Conservation (phyloP, 2,797 vertebrate species). For the Fistularia tabacaria region DNA sequence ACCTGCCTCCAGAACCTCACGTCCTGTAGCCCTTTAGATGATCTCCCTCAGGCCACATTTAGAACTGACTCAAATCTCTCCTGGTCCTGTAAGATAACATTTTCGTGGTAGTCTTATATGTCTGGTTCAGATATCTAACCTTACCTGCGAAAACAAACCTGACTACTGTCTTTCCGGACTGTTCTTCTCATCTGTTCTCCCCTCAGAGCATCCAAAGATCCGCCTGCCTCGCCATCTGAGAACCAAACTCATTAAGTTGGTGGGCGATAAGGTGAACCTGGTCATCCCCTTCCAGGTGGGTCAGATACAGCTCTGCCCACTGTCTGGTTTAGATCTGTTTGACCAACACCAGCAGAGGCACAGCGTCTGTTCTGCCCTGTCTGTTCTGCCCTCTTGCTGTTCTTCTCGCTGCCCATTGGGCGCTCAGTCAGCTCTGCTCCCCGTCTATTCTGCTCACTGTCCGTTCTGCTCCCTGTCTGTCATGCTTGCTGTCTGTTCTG, state of each 20-base stretch:
- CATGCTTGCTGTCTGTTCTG: too few relatives aligned
- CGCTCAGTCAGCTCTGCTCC: too few relatives aligned
- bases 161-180: too few relatives aligned
- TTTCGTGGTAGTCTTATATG: too few relatives aligned
- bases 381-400: background rate
- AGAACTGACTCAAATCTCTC: too few relatives aligned
- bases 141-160: too few relatives aligned
- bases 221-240: slow-evolving; percentile 85
- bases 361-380: background rate
- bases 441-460: too few relatives aligned
- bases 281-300: slow-evolving; percentile 89
- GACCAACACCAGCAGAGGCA: background rate
- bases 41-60: background rate
- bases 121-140: too few relatives aligned
- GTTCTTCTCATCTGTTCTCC: slow-evolving; percentile 7
- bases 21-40: background rate
- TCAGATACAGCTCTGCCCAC: background rate
- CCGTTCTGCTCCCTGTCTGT: too few relatives aligned
- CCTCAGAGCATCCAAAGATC: slow-evolving; percentile 85
- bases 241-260: slow-evolving; percentile 76
- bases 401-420: too few relatives aligned
- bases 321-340: background rate
- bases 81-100: too few relatives aligned
- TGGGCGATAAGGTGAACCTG: slow-evolving; percentile 86
- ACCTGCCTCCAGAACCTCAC: background rate